Base-by-base conservation (phyloP, 2,113 vertebrate genomes). In the Rhabdomys dilectus region DNA sequence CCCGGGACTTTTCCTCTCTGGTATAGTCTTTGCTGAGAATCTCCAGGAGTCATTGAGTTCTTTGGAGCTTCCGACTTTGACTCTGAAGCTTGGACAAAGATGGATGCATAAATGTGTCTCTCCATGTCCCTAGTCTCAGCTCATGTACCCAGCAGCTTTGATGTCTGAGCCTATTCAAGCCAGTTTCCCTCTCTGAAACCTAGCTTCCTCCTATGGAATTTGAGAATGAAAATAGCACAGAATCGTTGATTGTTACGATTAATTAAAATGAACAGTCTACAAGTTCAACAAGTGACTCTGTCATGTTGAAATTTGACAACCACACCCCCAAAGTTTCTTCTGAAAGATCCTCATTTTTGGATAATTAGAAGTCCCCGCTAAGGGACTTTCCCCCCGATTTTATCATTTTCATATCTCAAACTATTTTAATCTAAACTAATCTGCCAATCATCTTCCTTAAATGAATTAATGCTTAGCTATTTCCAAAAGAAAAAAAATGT, bases 371-470 rank as follows among this genome's bases (percentile, higher is more conserved):
- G 15, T 82, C 94, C 10, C 68, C 96, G 68, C n/a, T 72, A 39
- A 66, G n/a, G 88, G 13, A 88, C 16, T 88, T 96, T 90, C 91
- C 3, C 26, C 24, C 78, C 45, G 68, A 16, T 81, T 96, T 95
- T 68, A 87, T 94, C 66, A 66, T 76, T 72, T 87, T 87, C 17
- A 68, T 26, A 77, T 72, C 76, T 91, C 77, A 89, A 84, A 66
- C 75, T 89, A 89, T 92, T 95, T 95, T 85, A 96, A 84, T 95
- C 53, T 85, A 62, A 92, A 87, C 70, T 51, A 51, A 88, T 92
- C 64, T 97, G 70, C 17, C 91, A 96, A 21, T 96, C 91, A 94
- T 89, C 86, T 97, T 89, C 80, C 36, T 78, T 88, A 91, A 97
- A 77, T 88, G 76, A 96, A 95, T 91, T 82, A 88, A 86, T 92